phyloP scores from a whole-genome alignment of 2,888 invertebrate species.

The Euclidia mi region DNA sequence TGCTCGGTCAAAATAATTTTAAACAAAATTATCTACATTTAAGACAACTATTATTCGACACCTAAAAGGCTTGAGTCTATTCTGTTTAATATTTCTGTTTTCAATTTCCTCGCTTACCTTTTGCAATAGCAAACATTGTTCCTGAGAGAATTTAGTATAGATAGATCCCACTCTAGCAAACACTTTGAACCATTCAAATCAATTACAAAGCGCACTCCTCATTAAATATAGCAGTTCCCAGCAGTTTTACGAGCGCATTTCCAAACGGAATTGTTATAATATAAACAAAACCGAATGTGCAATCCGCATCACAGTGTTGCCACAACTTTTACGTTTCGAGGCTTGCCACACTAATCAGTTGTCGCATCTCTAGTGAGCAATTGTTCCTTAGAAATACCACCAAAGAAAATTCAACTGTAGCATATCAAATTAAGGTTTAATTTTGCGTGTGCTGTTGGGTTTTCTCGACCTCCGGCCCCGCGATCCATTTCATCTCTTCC shows the following conservation, averaged over 20 bases:
- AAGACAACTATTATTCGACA: no score
- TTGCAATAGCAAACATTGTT: no score
- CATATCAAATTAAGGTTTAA: constrained; percentile 37
- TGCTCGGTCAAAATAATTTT: no score
- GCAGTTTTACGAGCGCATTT: constrained; percentile 20
- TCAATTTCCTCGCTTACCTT: no score
- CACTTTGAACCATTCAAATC: constrained; percentile 5
- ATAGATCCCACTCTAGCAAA: no score
- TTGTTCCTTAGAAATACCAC: constrained; percentile 66
- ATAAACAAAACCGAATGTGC: constrained; percentile 54
- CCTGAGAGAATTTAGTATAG: no score
- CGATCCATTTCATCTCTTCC: constrained; percentile 86
- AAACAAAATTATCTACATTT: no score
- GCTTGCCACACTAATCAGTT: constrained; percentile 77
- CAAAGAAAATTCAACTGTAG: constrained; percentile 63
- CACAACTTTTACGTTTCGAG: constrained; percentile 58
- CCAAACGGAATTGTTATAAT: constrained; percentile 44
- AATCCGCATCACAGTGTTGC: constrained; percentile 52
- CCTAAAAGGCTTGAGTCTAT: no score
- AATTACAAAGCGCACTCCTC: background rate
- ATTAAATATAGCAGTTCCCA: constrained; percentile 6
- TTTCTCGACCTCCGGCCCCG: constrained; percentile 82
- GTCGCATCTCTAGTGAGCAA: constrained; percentile 77
- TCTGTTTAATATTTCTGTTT: no score
- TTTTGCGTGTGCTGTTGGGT: constrained; percentile 31